Percentiles rank a stretch among this genome's conserved stretches.
Conservation (phyloP, 2,888 invertebrate species). For the Chrysopilus asiliformis region DNA sequence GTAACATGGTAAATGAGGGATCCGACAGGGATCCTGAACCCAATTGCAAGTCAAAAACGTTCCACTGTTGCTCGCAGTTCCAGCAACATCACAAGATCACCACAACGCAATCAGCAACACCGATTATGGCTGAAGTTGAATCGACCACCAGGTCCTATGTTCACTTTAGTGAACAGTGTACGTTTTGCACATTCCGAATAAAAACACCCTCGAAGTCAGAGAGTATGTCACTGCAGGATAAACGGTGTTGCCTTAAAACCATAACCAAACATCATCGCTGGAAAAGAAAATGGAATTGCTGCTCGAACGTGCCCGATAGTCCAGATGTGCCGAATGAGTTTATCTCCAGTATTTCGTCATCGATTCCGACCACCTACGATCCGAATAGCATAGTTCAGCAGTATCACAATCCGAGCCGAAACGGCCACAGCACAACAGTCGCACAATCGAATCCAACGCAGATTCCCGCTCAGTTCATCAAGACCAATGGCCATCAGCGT, state of each 20-base stretch:
- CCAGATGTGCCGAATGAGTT: constrained; percentile 43
- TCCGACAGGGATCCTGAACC: background rate
- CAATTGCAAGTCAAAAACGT: constrained; percentile 22
- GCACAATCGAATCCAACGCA: constrained; percentile 25
- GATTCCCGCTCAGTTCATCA: constrained; percentile 20
- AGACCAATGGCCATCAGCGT: constrained; percentile 11
- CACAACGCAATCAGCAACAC: constrained; percentile 21
- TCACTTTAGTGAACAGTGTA: constrained; percentile 34
- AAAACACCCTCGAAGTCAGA: constrained; percentile 21
- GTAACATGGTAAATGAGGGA: background rate
- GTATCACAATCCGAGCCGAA: constrained; percentile 6
- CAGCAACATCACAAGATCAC: constrained; percentile 17
- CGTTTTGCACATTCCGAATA: constrained; percentile 34
- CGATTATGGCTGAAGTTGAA: constrained; percentile 22
- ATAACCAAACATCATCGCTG: constrained; percentile 37
- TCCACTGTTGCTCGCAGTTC: constrained; percentile 36
- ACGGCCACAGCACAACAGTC: constrained; percentile 14
- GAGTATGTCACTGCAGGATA: constrained; percentile 16
- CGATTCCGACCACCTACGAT: constrained; percentile 11
- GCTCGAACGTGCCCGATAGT: constrained; percentile 44
- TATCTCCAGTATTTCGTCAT: constrained; percentile 27
- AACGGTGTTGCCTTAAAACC: constrained; percentile 25
- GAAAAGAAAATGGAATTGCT: constrained; percentile 46
- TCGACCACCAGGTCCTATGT: constrained; percentile 20
- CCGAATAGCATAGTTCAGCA: constrained; percentile 10